These are phyloP conservation scores for Barbus barbus DNA, from an alignment of 2,113 vertebrate genomes.

Conservation along the genomic window DNA sequence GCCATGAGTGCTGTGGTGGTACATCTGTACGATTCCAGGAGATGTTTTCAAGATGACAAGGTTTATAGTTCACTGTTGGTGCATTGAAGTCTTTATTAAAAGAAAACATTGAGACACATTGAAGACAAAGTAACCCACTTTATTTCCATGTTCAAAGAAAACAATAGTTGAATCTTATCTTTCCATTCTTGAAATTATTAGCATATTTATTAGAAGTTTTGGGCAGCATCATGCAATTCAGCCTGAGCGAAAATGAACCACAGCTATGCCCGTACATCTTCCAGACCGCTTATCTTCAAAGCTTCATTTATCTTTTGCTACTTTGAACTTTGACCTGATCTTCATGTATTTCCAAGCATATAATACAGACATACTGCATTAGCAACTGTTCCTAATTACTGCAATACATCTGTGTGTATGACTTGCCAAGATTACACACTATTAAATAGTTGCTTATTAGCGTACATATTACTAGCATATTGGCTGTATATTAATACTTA, in stretches of 20 bases:
- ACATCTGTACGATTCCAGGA: background rate
- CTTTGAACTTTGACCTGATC: background rate
- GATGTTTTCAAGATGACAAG: background rate
- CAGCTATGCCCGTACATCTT: background rate
- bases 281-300: background rate
- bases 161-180: background rate
- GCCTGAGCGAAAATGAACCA: background rate
- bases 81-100: slow-evolving; percentile 1
- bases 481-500: too few species aligned
- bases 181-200: slow-evolving; percentile 22
- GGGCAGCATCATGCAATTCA: background rate
- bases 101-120: background rate
- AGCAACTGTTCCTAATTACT: background rate
- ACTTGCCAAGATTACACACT: background rate
- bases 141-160: background rate
- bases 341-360: background rate
- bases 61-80: slow-evolving; percentile 11
- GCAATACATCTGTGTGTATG: background rate
- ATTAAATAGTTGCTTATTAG: too few species aligned
- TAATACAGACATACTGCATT: background rate
- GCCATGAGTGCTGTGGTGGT: background rate
- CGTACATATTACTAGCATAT: too few species aligned
- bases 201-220: background rate
- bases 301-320: background rate
- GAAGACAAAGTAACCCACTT: background rate